Base-by-base conservation (phyloP, 1,140 invertebrate species). In the Brachionus calyciflorus region DNA sequence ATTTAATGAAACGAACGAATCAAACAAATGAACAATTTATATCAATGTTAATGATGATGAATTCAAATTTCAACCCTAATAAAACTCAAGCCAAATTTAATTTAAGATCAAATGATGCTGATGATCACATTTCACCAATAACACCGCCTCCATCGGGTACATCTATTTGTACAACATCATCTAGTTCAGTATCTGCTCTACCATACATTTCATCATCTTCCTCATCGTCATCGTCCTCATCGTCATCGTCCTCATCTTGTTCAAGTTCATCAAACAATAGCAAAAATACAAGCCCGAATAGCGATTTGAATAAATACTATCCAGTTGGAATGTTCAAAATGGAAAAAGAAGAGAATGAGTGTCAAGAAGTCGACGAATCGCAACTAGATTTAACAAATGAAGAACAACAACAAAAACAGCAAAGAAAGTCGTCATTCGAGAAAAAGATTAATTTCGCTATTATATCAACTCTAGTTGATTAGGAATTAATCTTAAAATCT, bases 401-500 rank as follows among this genome's bases (percentile, higher is more conserved):
- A 24, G 10, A 24, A 44, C 19, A 65, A 26, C 37, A 41, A 65
- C 41, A 65, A n/a, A n/a, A n/a, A n/a, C n/a, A 37, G 0, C 10
- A n/a, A 65, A 65, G 19, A 65, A 46, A 46, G n/a, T n/a, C n/a
- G n/a, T 0, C 60, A 24, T 19, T 1, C 14, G 60, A 65, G 19
- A 65, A 65, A 44, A 65, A 65, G 24, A 65, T 65, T 14, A 65
- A 65, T 44, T 65, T 65, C 44, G 60, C 60, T 12, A 65, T 65
- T 24, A 65, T 65, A 19, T 65, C 60, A 14, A 65, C 60, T 5
- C 60, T 65, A 14, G 60, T 65, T 26, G 60, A 65, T 44, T 65
- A 46, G 19, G 1, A n/a, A 17, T 40, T 44, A 19, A 7, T 17
- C 9, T 37, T 5, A 37, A 3, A 37, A 37, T 37, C 33, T 37